phyloP scores from a whole-genome alignment of 1,140 invertebrate genomes.

The Lethrus apterus region DNA sequence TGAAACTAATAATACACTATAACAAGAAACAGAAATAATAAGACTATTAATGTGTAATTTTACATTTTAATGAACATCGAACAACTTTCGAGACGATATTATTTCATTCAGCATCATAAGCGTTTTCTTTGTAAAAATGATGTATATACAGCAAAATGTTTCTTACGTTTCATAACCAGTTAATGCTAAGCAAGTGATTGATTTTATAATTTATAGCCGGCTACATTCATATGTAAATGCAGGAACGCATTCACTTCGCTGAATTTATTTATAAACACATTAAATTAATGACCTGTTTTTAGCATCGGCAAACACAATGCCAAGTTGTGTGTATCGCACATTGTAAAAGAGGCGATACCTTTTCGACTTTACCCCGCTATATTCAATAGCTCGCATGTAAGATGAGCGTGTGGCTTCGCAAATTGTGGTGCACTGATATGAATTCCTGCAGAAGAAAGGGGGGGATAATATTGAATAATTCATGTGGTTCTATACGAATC shows the following conservation, averaged over 20 bases:
- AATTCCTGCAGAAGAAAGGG: constrained; percentile 16
- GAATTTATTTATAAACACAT: constrained; percentile 21
- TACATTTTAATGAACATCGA: no score
- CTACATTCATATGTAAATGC: constrained; percentile 25
- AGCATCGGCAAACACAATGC: constrained; percentile 14
- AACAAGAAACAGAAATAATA: no score
- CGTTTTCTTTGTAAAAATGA: no score
- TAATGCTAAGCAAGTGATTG: constrained; percentile 24
- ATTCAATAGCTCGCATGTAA: constrained; percentile 5
- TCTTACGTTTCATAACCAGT: constrained; percentile 15
- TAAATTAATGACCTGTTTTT: constrained; percentile 28
- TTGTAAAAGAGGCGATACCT: constrained; percentile 6
- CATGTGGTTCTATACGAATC: constrained; percentile 34
- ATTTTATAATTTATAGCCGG: constrained; percentile 22
- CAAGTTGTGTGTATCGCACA: no score
- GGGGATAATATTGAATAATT: constrained; percentile 35
- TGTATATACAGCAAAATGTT: background rate
- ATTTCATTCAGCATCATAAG: no score
- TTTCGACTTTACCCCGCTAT: no score
- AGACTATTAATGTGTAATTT: no score
- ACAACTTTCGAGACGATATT: no score
- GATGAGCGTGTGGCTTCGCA: background rate
- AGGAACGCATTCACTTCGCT: constrained; percentile 18
- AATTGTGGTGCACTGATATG: constrained; percentile 12
- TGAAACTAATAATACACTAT: no score